Percentiles rank a stretch among this genome's conserved stretches.
These are phyloP conservation scores for Diarsia rubi DNA, from an alignment of 2,888 invertebrate genomes.

Conservation along the genomic window DNA sequence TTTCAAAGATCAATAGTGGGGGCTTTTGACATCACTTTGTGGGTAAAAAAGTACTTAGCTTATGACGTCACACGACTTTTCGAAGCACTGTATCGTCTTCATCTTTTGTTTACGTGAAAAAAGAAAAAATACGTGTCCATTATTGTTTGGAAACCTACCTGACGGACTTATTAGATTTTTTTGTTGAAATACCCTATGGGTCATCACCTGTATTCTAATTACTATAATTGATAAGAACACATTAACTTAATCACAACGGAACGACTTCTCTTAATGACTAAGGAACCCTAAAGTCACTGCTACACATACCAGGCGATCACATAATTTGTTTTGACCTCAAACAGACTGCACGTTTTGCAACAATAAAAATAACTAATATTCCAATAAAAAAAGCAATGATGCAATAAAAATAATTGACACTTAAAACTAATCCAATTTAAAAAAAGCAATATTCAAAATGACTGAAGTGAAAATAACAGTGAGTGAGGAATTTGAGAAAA, in stretches of 20 bases:
- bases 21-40: no score
- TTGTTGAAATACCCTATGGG: no score
- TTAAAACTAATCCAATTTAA: not conserved
- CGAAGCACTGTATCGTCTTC: no score
- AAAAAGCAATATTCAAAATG: constrained; percentile 62
- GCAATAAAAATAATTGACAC: not conserved
- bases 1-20: no score
- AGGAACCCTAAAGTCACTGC: constrained; percentile 59
- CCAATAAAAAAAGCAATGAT: constrained; percentile 1
- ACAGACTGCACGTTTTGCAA: constrained; percentile 44
- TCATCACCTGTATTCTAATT: not conserved
- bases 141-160: no score
- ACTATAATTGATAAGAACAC: not conserved
- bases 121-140: no score
- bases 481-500: constrained; percentile 18
- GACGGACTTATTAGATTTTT: no score
- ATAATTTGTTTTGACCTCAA: constrained; percentile 50
- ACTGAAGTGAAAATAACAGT: constrained; percentile 61
- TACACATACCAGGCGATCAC: constrained; percentile 55
- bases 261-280: constrained; percentile 7
- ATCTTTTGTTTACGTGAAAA: no score
- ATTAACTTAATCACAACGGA: constrained; percentile 4
- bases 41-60: no score
- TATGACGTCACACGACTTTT: no score
- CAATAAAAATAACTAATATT: constrained; percentile 7